These are phyloP conservation scores for Olivierus martensii DNA, from an alignment of 1,140 invertebrate species.

Conservation along the genomic window DNA sequence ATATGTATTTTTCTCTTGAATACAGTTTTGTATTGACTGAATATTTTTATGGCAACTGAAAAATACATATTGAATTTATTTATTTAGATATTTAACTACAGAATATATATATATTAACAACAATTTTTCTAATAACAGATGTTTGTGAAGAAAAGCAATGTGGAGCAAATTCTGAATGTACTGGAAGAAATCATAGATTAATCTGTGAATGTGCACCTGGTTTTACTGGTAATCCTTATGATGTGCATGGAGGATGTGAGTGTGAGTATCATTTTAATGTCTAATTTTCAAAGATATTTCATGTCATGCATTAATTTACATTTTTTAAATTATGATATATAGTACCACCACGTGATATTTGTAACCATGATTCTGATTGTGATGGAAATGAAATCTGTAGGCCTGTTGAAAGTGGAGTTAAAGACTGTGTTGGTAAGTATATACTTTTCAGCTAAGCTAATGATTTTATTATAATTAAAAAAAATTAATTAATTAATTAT, in stretches of 20 bases:
- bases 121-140: slow-evolving; percentile 1
- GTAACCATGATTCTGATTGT: not conserved
- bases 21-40: no score
- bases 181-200: slow-evolving; percentile 22
- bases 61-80: no score
- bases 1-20: no score
- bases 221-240: slow-evolving; percentile 25
- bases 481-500: no score
- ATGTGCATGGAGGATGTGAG: slow-evolving; percentile 18
- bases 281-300: not conserved
- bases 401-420: not conserved
- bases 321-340: not conserved
- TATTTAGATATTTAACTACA: not conserved
- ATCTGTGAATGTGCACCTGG: slow-evolving; percentile 25
- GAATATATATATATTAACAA: not conserved
- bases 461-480: no score
- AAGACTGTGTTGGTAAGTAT: not conserved
- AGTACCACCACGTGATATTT: not conserved
- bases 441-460: no score
- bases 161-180: slow-evolving; percentile 25
- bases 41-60: no score
- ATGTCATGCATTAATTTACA: not conserved
- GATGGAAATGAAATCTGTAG: not conserved
- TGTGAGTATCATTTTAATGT: slow-evolving; percentile 9
- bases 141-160: slow-evolving; percentile 22